Evolutionary conservation across 2,797 vertebrate species (phyloP), one percentile per base, ranked within the genome.

Genomic region (Mormyrus proboscirostris): DNA sequence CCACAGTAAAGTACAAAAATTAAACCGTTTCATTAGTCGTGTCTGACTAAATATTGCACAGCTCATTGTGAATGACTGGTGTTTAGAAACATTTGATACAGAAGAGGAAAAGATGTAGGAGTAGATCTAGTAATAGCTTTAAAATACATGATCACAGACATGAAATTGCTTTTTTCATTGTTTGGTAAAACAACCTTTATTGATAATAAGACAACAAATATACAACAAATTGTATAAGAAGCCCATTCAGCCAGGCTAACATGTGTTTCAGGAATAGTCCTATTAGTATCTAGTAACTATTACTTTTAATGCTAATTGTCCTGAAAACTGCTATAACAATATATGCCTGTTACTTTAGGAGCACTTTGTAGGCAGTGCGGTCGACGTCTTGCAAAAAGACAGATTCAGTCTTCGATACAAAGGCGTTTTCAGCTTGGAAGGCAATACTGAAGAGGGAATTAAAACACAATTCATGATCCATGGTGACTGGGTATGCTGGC

Each of bases 381-480:
- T n/a, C 16, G 14, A 44, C 73, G 38, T 79, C 73, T 79, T 8
- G 2, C 73, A 79, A n/a, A 79, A 79, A 19, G 41, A 79, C 2
- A 79, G 38, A 79, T 47, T 19, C 0, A 7, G 7, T 53, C 10
- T 51, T 89, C 79, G 51, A 86, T 86, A 38, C 82, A n/a, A 5
- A 12, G 57, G 19, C 12, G 59, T 50, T 59, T 57, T 5, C 88
- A 41, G 4, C 16, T 44, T n/a, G 16, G 33, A 16, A 73, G 25
- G 41, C 47, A 89, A 89, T 84, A 89, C 89, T 89, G 83, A 86
- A 55, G 4, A 51, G 57, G n/a, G 7, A 19, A 85, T 65, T 65
- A 41, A 76, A 19, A 44, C 44, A 33, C 16, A 10, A 33, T 82
- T 82, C 33, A 82, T 49, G 50, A 22, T 49, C 50, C 65, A 50